Evolutionary conservation across 2,888 invertebrate species (phyloP), one percentile per base, ranked within the genome.

Genomic region (Yponomeuta cagnagella): DNA sequence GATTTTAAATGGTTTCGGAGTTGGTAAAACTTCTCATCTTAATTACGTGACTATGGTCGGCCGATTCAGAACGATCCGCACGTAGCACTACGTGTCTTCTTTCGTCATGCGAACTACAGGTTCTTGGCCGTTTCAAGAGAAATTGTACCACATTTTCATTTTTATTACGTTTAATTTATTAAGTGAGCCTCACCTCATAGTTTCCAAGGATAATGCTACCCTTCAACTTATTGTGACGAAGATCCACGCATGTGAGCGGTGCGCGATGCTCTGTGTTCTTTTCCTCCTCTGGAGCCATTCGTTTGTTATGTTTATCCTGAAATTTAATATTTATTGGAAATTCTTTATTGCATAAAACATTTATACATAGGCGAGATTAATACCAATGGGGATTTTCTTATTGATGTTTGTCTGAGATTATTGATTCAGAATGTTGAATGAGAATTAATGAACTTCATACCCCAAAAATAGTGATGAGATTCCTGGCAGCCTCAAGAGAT

Each of bases 161-260:
- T 1, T 43, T 43, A 43, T 6, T 5, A 43, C 43, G 43, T 43
- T 43, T 43, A 43, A 43, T 43, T 43, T 43, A 43, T 43, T 43
- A 8, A 43, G 5, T 5, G 43, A 58, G 67, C 88, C 93, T 93
- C 92, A 96, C 97, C 84, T 96, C 96, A 86, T 97, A 97, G 84
- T 96, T 97, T 71, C 96, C 97, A 70, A 97, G 94, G 76, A 97
- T 95, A 74, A 97, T 97, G 87, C 95, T 96, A 72, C 97, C 97
- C 85, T 96, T 96, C 48, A 97, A 88, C 74, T 95, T 94, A 85
- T 96, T 97, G 74, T 95, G 94, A 71, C 96, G 92, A 64, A 97
- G 89, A 82, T 96, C 96, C n/a, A 96, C 94, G 75, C 94, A 95
- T 63, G 95, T 95, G 30, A 96, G 87, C 10, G 94, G 93, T 33